phyloP scores from a whole-genome alignment of 2,888 invertebrate species.

The Cheilosia scutellata region DNA sequence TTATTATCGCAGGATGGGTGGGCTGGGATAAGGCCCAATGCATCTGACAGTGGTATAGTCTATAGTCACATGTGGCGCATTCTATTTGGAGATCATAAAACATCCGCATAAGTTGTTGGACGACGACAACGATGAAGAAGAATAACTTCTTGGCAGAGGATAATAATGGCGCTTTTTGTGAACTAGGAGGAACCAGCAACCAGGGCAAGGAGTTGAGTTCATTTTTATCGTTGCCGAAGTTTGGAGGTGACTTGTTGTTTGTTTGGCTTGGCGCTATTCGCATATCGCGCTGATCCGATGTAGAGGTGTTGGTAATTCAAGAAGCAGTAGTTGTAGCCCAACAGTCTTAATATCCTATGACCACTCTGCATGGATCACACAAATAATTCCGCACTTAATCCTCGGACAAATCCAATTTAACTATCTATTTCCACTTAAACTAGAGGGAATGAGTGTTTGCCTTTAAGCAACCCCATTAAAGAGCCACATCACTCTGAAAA shows the following conservation, averaged over 20 bases:
- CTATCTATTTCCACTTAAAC: conserved; percentile 64
- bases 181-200: conserved; percentile 2
- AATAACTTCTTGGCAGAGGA: conserved; percentile 56
- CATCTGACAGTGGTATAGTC: conserved; percentile 57
- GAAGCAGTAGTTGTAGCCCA: no score
- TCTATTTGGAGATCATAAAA: conserved; percentile 64
- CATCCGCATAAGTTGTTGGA: conserved; percentile 56
- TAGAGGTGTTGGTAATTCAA: no score
- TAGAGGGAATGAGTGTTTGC: not conserved
- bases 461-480: conserved; percentile 28
- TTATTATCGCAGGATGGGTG: conserved; percentile 45
- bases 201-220: conserved; percentile 33
- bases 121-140: conserved; percentile 32
- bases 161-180: conserved; percentile 17
- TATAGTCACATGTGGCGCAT: conserved; percentile 67
- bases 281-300: no score
- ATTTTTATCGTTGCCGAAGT: conserved; percentile 24
- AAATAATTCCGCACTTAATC: conserved; percentile 58
- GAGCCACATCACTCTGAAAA: conserved; percentile 31
- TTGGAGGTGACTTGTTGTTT: conserved; percentile 29
- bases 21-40: conserved; percentile 30
- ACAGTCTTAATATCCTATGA: conserved; percentile 23
- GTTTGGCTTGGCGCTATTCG: no score
- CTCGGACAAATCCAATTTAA: conserved; percentile 66
- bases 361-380: conserved; percentile 20